Conservation (phyloP, 2,888 invertebrate species). For the Lasius platythorax region DNA sequence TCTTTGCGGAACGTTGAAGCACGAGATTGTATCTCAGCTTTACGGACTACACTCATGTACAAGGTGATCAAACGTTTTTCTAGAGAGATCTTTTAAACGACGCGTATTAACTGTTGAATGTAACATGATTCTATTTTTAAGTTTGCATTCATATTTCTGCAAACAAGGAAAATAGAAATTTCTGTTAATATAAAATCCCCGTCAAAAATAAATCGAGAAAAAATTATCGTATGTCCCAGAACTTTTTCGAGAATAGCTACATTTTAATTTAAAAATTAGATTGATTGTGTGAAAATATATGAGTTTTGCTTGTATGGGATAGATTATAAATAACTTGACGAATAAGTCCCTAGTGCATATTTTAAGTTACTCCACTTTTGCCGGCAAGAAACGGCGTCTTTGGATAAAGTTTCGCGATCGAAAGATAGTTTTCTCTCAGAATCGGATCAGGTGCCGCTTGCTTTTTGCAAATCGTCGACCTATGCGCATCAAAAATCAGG, state of each 20-base stretch:
- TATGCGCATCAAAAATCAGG: conserved; percentile 53
- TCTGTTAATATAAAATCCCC: neutral
- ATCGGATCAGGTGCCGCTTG: conserved; percentile 15
- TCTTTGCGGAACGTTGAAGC: conserved; percentile 70
- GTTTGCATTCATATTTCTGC: neutral
- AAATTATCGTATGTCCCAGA: neutral
- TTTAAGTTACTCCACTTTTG: neutral
- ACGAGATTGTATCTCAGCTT: conserved; percentile 58
- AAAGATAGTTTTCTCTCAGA: neutral
- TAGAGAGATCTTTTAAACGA: neutral
- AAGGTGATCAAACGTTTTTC: neutral
- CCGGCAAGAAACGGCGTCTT: neutral
- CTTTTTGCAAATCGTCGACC: conserved; percentile 13
- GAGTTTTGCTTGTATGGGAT: neutral
- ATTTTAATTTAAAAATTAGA: neutral
- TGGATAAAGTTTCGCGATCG: conserved; percentile 2
- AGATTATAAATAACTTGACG: neutral
- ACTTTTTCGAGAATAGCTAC: neutral
- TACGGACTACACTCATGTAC: neutral
- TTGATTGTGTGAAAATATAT: neutral
- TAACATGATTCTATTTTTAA: neutral
- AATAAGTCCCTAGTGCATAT: neutral
- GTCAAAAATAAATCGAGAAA: neutral
- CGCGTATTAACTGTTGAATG: neutral
- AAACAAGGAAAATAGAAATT: neutral